Base-by-base conservation (phyloP, 64 coral and sea anemone species). In the Stichodactyla helianthus region DNA sequence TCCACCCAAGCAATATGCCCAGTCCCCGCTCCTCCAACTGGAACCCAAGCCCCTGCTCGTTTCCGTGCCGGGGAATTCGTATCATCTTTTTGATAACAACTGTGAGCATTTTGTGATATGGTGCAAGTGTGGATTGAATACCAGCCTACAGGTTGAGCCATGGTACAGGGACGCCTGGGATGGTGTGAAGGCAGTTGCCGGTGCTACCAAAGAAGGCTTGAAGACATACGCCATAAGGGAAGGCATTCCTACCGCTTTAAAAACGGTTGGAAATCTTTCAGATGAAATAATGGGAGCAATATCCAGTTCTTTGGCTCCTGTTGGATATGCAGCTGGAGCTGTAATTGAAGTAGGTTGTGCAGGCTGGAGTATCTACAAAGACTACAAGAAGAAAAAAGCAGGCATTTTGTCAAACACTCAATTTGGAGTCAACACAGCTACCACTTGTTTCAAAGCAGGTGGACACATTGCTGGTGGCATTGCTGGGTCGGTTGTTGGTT, bases 41-140 rank as follows among this genome's bases (percentile, higher is more conserved):
- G n/a, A n/a, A n/a, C n/a, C n/a, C n/a, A n/a, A n/a, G n/a, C n/a
- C n/a, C n/a, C n/a, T n/a, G n/a, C n/a, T n/a, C n/a, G n/a, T n/a
- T n/a, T n/a, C n/a, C n/a, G n/a, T n/a, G n/a, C n/a, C n/a, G n/a
- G n/a, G n/a, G n/a, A 61, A n/a, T 7, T 55, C 51, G 14, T 93
- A 93, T 26, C 17, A 93, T 59, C 0, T 77, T 9, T n/a, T 78
- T 10, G 52, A 82, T 10, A 93, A 93, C 57, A 93, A 93, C 62
- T 93, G 92, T 53, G 92, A 93, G 52, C 54, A 71, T 28, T 90
- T 93, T 11, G 88, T 90, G 6, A 90, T 62, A 7, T 87, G 83
- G 84, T 93, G 92, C 53, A 77, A 83, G 14, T 93, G 92, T 83
- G 92, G 65, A 16, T 27, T 89, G 59, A 86, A 84, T 5, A 63